Percentiles rank a stretch among this genome's conserved stretches.
Evolutionary conservation across 1,140 invertebrate species (phyloP).

Genomic region (Sinella curviseta): DNA sequence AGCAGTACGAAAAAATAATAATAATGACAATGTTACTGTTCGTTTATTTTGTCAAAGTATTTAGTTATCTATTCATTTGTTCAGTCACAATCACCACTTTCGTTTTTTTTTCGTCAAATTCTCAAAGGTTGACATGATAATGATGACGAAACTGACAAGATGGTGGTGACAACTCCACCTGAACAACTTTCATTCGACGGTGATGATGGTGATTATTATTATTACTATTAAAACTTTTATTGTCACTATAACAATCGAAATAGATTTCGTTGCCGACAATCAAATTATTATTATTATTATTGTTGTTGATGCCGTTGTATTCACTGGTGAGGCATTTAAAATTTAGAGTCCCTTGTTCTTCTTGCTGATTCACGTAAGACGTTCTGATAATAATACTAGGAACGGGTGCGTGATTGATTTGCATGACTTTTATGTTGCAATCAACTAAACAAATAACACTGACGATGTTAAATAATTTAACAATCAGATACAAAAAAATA

Average conservation of each 20-base stretch:
- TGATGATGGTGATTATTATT: no score
- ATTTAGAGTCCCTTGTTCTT: no score
- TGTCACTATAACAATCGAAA: slow-evolving; percentile 7
- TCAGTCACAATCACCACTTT: not conserved
- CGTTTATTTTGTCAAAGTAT: not conserved
- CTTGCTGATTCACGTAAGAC: no score
- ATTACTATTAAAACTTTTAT: no score
- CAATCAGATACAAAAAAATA: not conserved
- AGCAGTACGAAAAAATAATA: no score
- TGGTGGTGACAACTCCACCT: not conserved
- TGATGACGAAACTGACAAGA: not conserved
- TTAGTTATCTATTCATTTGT: not conserved
- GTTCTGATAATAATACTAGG: not conserved
- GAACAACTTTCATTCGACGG: slow-evolving; percentile 2
- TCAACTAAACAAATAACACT: no score
- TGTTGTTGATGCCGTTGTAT: not conserved
- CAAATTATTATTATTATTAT: not conserved
- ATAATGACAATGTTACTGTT: not conserved
- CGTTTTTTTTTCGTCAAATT: not conserved
- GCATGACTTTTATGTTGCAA: slow-evolving; percentile 11
- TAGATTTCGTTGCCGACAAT: not conserved
- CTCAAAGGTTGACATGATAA: not conserved
- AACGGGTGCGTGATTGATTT: slow-evolving; percentile 16
- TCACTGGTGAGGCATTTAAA: not conserved
- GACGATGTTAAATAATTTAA: not conserved